Base-by-base conservation (phyloP, 1,140 invertebrate species). In the Drosophila persimilis region DNA sequence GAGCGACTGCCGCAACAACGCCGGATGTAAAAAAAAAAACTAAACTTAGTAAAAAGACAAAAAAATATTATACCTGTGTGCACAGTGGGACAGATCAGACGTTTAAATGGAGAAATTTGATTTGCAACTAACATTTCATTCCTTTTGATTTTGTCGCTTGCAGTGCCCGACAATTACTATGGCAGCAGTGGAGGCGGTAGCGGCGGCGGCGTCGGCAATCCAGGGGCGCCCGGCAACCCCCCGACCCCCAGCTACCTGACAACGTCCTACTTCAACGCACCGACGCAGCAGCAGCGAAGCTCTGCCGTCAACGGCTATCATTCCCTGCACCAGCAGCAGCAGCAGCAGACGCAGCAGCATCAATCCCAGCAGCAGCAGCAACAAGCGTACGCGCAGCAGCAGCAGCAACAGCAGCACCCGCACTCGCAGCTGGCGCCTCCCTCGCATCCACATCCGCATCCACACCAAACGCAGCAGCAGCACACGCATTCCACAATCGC, bases 141-240 rank as follows among this genome's bases (percentile, higher is more conserved):
- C 29, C 1, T n/a, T 1, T 11, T 22, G 31, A 7, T 35, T 39
- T 41, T 6, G 3, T 24, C 9, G 1, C 4, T 67, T 80, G 1
- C 55, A 91, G 91, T 91, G 66, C 62, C 91, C 47, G 91, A 91
- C 31, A 91, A 81, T 48, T 91, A 91, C 55, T 91, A 91, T 53
- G 75, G 83, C 60, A 79, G 67, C 61, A 73, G 52, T 56, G 75
- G 71, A 24, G 53, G 64, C 35, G 64, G 65, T 22, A 73, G 74
- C 8, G 67, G 70, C 39, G 80, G 79, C 17, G 59, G 73, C 11
- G 35, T 39, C 46, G 76, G 75, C n/a, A 78, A 83, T 59, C 20
- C 75, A 17, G 84, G 73, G n/a, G 35, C 73, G 9, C 39, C 61
- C 0, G 72, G 73, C 31, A 70, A 56, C 62, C 53, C 71, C 17